Percentiles rank a stretch among this genome's conserved stretches.
These are phyloP conservation scores for Nymphalis polychloros DNA, from an alignment of 2,888 invertebrate genomes.

Conservation along the genomic window DNA sequence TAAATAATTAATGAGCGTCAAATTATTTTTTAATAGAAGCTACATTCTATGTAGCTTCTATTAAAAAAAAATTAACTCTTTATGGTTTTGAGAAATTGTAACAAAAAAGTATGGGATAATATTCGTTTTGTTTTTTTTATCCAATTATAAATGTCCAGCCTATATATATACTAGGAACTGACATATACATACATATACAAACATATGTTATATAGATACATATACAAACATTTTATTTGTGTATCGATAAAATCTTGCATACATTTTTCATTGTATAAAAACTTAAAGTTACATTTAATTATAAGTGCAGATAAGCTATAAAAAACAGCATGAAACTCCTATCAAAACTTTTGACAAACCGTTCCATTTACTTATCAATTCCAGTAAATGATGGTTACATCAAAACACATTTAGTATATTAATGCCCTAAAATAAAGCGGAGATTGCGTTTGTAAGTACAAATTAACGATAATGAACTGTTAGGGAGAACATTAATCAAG, in stretches of 20 bases:
- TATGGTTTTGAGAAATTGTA: background rate
- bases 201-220: no score
- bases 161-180: no score
- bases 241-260: no score
- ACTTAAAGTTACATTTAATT: no score
- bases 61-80: background rate
- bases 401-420: constrained; percentile 23
- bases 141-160: no score
- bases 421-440: constrained; percentile 13
- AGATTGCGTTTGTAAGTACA: constrained; percentile 18
- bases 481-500: constrained; percentile 34
- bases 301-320: background rate
- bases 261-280: no score
- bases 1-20: background rate
- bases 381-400: constrained; percentile 11
- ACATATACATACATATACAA: no score
- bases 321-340: background rate
- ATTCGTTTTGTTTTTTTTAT: background rate
- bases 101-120: background rate
- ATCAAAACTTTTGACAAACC: background rate
- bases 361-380: constrained; percentile 9
- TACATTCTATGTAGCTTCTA: background rate
- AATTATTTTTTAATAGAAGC: no score
- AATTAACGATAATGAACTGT: constrained; percentile 33
- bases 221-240: no score